Evolutionary conservation across 2,113 vertebrate species (phyloP).

Genomic region (Sinocyclocheilus anshuiensis): DNA sequence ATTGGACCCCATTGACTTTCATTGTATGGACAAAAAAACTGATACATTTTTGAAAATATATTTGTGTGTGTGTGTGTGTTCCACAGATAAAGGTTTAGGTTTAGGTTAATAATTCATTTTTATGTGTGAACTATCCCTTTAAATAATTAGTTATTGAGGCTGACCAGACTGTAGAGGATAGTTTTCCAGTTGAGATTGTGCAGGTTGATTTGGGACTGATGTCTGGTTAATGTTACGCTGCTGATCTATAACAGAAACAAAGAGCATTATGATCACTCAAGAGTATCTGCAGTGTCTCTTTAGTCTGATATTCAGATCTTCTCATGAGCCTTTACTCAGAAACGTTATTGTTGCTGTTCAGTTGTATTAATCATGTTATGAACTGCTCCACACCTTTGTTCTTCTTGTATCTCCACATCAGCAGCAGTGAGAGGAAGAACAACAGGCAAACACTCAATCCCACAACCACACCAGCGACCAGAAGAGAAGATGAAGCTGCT

Average conservation of each 20-base stretch:
- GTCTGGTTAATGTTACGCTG: neutral
- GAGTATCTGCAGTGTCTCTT: neutral
- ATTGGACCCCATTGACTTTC: too few species aligned
- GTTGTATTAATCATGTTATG: neutral
- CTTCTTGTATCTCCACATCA: conserved; percentile 30
- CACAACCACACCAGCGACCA: conserved; percentile 11
- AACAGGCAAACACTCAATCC: neutral
- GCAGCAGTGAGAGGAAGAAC: conserved; percentile 23
- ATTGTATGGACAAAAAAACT: too few species aligned
- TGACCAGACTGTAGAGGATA: too few species aligned
- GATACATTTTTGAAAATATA: too few species aligned
- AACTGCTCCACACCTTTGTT: conserved; percentile 36
- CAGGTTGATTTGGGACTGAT: neutral
- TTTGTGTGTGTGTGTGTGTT: too few species aligned
- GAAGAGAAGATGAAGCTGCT: neutral
- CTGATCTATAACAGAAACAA: conserved; percentile 1
- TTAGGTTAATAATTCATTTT: too few species aligned
- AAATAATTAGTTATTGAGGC: neutral
- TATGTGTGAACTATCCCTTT: neutral
- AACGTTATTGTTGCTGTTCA: neutral
- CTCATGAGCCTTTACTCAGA: too few species aligned
- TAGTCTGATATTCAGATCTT: neutral
- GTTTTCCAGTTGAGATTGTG: too few species aligned
- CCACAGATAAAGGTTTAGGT: too few species aligned
- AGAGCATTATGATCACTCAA: neutral